phyloP scores from a whole-genome alignment of 2,113 vertebrate genomes.

The Elachura formosa region DNA sequence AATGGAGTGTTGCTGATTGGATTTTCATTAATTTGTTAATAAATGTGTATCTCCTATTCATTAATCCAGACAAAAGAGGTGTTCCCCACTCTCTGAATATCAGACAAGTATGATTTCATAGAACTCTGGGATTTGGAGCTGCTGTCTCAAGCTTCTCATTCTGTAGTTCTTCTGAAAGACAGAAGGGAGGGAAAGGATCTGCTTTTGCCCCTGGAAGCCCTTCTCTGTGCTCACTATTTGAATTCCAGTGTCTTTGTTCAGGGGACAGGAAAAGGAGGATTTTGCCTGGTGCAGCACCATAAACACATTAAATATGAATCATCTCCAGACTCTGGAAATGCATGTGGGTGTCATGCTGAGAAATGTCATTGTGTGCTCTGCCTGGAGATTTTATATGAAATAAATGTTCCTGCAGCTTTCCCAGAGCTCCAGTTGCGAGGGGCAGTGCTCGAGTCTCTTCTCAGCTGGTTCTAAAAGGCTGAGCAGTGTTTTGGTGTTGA shows the following conservation, averaged over 20 bases:
- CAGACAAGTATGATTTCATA: not conserved
- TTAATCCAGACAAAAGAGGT: conserved; percentile 56
- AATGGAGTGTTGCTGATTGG: conserved; percentile 58
- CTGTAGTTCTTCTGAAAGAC: not conserved
- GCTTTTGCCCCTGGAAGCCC: not conserved
- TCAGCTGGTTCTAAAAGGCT: not conserved
- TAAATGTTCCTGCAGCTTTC: not conserved
- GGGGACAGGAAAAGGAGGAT: conserved; percentile 26
- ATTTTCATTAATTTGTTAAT: conserved; percentile 65
- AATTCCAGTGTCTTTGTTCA: conserved; percentile 26
- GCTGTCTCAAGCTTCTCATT: conserved; percentile 3
- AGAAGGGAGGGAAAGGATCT: not conserved
- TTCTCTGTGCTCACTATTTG: not conserved
- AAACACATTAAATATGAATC: conserved; percentile 47
- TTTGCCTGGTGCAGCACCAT: not conserved
- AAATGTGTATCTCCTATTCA: conserved; percentile 64
- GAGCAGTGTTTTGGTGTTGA: not conserved
- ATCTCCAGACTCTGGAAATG: conserved; percentile 4
- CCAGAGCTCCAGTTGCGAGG: not conserved
- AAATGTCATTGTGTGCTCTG: not conserved
- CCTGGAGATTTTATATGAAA: not conserved
- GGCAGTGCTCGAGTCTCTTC: not conserved
- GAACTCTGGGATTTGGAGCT: conserved; percentile 65
- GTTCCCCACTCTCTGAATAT: conserved; percentile 37
- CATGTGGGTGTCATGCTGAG: conserved; percentile 22